phyloP scores from a whole-genome alignment of 1,140 invertebrate genomes.

The Temnothorax nylanderi region DNA sequence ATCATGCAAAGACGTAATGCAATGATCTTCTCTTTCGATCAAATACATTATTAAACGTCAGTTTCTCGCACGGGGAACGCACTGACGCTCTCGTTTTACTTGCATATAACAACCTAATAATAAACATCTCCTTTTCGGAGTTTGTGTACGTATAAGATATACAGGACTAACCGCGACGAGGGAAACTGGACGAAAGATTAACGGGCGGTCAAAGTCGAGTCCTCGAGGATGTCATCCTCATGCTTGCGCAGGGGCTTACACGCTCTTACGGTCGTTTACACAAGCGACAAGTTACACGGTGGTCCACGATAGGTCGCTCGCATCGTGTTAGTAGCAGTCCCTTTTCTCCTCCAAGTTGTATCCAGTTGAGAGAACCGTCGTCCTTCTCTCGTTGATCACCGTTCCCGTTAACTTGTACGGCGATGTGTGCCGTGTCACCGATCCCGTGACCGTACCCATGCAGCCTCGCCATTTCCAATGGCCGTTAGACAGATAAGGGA shows the following conservation, averaged over 20 bases:
- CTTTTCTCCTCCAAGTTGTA: constrained; percentile 19
- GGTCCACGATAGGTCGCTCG: constrained; percentile 10
- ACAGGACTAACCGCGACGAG: background rate
- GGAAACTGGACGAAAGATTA: constrained; percentile 14
- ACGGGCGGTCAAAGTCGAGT: constrained; percentile 4
- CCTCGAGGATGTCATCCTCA: constrained; percentile 28
- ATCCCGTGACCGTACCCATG: background rate
- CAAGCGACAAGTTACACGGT: constrained; percentile 42
- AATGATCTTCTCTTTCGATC: background rate
- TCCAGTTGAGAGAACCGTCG: background rate
- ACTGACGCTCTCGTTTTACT: background rate
- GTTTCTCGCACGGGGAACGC: background rate
- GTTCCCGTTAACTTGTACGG: constrained; percentile 35
- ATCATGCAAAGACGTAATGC: background rate
- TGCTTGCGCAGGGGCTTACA: constrained; percentile 58
- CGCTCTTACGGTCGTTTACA: constrained; percentile 63
- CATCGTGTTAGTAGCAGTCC: background rate
- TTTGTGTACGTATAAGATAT: background rate
- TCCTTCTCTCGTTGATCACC: constrained; percentile 11
- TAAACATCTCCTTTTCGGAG: background rate
- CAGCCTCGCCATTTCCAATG: constrained; percentile 22
- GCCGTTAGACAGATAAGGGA: background rate
- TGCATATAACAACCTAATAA: background rate
- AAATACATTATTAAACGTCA: background rate
- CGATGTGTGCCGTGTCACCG: background rate